A percentile compares a stretch with the other conserved stretches of the same genome.
Evolutionary conservation across 2,113 vertebrate species (phyloP).

Genomic region (Hippoglossus stenolepis): DNA sequence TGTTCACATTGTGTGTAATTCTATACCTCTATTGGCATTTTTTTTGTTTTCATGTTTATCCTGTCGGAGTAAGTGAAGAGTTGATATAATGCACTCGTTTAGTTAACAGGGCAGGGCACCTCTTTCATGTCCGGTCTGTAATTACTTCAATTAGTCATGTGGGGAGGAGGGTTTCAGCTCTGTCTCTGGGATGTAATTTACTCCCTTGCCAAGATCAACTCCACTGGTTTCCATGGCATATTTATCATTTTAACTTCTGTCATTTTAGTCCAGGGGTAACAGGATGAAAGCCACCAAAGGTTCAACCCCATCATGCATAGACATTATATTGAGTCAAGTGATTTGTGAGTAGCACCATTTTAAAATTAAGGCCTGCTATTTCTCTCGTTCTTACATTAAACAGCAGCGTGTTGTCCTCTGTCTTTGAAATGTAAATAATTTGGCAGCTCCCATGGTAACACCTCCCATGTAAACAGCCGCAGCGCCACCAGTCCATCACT

Average conservation of each 20-base stretch:
- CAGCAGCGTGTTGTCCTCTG: conserved; percentile 37
- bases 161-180: conserved; percentile 44
- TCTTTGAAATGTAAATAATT: conserved; percentile 77
- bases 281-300: conserved; percentile 18
- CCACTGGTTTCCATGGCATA: conserved; percentile 8
- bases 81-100: conserved; percentile 35
- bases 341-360: conserved; percentile 34
- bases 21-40: not conserved
- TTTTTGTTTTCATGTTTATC: conserved; percentile 29
- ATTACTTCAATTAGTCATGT: conserved; percentile 61
- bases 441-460: conserved; percentile 65
- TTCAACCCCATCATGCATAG: conserved; percentile 11
- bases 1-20: not conserved
- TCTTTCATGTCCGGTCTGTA: conserved; percentile 66
- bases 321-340: conserved; percentile 19
- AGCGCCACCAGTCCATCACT: conserved; percentile 40
- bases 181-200: conserved; percentile 50
- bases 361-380: conserved; percentile 37
- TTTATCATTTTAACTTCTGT: conserved; percentile 39
- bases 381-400: conserved; percentile 40
- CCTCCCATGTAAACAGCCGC: conserved; percentile 62
- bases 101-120: conserved; percentile 41
- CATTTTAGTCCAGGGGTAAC: conserved; percentile 6
- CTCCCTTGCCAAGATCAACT: conserved; percentile 47
- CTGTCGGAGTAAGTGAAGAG: conserved; percentile 24